A percentile compares a stretch with the other conserved stretches of the same genome.
phyloP scores from a whole-genome alignment of 2,113 vertebrate species.

The Tamias sibiricus region DNA sequence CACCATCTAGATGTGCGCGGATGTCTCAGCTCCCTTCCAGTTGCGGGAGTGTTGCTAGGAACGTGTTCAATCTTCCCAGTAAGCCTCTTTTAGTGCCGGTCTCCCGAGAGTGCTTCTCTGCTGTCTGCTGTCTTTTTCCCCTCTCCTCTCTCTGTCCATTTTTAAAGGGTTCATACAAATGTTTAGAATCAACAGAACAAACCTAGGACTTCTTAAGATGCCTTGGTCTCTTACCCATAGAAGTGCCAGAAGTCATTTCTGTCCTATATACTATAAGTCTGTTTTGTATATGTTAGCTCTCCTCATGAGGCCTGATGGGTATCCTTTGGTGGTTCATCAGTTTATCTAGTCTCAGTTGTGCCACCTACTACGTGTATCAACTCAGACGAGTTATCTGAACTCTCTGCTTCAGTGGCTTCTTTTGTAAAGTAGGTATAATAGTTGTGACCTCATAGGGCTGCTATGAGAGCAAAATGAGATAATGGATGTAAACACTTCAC shows the following conservation, averaged over 20 bases:
- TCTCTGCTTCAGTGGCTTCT: not conserved
- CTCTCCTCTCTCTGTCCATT: not conserved
- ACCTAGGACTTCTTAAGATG: not conserved
- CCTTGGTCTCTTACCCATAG: not conserved
- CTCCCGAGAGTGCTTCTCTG: too few species aligned
- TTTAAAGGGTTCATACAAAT: not conserved
- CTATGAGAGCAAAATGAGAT: not conserved
- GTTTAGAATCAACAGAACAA: slow-evolving; percentile 29
- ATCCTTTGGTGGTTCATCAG: not conserved
- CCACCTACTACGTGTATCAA: not conserved
- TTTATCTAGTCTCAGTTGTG: not conserved
- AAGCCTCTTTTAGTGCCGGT: too few species aligned
- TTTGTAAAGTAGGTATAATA: not conserved
- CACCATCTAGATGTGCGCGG: too few species aligned
- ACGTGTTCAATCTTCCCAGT: too few species aligned
- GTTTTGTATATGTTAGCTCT: not conserved
- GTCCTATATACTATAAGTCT: not conserved
- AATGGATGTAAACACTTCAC: not conserved
- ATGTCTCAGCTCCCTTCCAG: too few species aligned
- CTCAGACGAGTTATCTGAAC: not conserved
- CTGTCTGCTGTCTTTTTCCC: too few species aligned
- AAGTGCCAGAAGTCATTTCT: not conserved
- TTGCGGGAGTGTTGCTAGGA: too few species aligned
- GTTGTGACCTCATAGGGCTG: not conserved
- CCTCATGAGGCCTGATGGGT: not conserved